Base-by-base conservation (phyloP, 2,797 vertebrate species). In the Hemibagrus guttatus region DNA sequence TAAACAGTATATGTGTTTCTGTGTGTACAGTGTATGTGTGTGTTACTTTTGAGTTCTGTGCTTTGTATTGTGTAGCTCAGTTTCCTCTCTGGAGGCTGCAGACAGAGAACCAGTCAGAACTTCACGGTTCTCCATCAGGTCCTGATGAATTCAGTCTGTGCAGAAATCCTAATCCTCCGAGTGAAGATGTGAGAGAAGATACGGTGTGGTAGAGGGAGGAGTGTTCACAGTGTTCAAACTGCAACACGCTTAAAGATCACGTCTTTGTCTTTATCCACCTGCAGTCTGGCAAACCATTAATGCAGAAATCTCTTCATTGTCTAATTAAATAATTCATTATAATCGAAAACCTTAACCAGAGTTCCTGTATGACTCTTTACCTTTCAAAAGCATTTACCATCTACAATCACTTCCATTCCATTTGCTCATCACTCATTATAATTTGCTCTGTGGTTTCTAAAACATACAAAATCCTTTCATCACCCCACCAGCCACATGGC, bases 401-500 rank as follows among this genome's bases (percentile, higher is more conserved):
- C n/a, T 11, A 76, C n/a, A 31, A 21, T 56, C 16, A 21, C 12
- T 56, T 54, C 28, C 8, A 9, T 31, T 31, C 54, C 46, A 17
- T 19, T 56, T 9, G 6, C 19, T 46, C 42, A 26, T 46, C 58
- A 75, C 68, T 17, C 35, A 31, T 42, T 54, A 74, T 13, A 19
- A 14, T 42, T 59, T 86, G 26, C 69, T 84, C 78, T 14, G 26
- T 2, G 11, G 39, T 28, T 68, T 31, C 52, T 54, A 58, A 61
- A 59, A 78, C 42, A 81, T 46, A 52, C 21, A 56, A 63, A 75
- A 52, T 42, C 35, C 23, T 79, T 82, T 85, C 28, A 78, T 84
- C 28, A 54, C n/a, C 49, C 56, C 35, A 83, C 11, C 49, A 83
- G 59, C 35, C 54, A 26, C 13, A 76, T 42, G 46, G 52, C 56